Percentiles rank a stretch among this genome's conserved stretches.
These are phyloP conservation scores for Salpingus planirostris DNA, from an alignment of 2,888 invertebrate species.

Conservation along the genomic window DNA sequence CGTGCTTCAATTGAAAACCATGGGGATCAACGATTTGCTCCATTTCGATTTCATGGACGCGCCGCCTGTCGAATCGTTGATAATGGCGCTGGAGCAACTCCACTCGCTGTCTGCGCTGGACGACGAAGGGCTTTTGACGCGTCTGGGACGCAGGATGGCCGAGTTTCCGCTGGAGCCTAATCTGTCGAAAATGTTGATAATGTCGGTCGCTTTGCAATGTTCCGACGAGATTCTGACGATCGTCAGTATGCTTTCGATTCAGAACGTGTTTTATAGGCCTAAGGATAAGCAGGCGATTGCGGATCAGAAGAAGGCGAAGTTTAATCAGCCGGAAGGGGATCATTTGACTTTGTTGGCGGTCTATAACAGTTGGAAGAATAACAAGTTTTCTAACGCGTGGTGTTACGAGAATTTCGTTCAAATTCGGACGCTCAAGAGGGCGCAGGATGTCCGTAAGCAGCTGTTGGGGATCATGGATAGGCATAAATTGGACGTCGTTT, in stretches of 20 bases:
- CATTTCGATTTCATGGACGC: conserved; percentile 99
- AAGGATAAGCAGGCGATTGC: conserved; percentile 95
- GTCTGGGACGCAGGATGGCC: conserved; percentile 87
- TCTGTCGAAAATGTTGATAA: conserved; percentile 96
- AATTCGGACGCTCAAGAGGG: conserved; percentile 89
- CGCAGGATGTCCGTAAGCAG: conserved; percentile 97
- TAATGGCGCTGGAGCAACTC: conserved; percentile 94
- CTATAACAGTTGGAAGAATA: conserved; percentile 98
- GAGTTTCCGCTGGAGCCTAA: conserved; percentile 99
- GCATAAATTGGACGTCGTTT: conserved; percentile 92
- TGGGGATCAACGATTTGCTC: conserved; percentile 98
- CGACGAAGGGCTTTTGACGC: conserved; percentile 79
- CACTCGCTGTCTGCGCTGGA: conserved; percentile 96
- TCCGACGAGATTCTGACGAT: conserved; percentile 98
- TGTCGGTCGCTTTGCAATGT: conserved; percentile 96
- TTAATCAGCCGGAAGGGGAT: conserved; percentile 98
- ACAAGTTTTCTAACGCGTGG: conserved; percentile 98
- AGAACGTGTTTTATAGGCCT: conserved; percentile 94
- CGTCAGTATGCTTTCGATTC: conserved; percentile 97
- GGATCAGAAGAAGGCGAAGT: conserved; percentile 98
- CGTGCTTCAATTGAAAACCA: conserved; percentile 92
- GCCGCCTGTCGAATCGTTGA: conserved; percentile 94
- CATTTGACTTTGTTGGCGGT: conserved; percentile 96
- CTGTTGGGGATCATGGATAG: conserved; percentile 96
- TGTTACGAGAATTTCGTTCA: conserved; percentile 99